Evolutionary conservation across 2,113 vertebrate species (phyloP).

Genomic region (Chrysemys picta): DNA sequence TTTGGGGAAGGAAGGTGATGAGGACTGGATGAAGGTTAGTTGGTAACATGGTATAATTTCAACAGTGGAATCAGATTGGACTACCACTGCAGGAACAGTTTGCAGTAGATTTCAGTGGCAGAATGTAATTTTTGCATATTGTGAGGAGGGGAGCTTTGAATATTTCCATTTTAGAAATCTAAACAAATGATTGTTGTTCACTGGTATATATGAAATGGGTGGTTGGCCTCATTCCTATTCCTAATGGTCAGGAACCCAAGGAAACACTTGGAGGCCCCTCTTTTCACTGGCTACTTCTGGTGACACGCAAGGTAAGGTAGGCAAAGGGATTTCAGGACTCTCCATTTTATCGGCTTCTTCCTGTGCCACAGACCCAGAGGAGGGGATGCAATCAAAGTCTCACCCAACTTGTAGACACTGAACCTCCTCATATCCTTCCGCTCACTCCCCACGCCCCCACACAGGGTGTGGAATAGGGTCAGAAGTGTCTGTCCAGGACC

Average conservation of each 20-base stretch:
- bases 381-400: not conserved
- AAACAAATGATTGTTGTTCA: not conserved
- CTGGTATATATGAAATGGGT: fast-evolving
- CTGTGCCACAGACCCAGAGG: not conserved
- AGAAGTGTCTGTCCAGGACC: not conserved
- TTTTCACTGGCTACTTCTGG: not conserved
- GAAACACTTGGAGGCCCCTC: not conserved
- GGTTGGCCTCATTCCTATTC: not conserved
- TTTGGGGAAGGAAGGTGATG: not conserved
- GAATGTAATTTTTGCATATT: not conserved
- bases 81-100: not conserved
- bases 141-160: not conserved
- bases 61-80: not conserved
- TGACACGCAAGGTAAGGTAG: not conserved
- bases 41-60: not conserved
- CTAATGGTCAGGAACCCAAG: not conserved
- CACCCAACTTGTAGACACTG: not conserved
- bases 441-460: not conserved
- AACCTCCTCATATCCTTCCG: not conserved
- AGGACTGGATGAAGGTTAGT: not conserved
- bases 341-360: not conserved
- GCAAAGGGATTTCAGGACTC: not conserved
- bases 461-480: not conserved
- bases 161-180: not conserved
- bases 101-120: not conserved